Conservation (phyloP, 2,113 vertebrate species). For the Numenius arquata region DNA sequence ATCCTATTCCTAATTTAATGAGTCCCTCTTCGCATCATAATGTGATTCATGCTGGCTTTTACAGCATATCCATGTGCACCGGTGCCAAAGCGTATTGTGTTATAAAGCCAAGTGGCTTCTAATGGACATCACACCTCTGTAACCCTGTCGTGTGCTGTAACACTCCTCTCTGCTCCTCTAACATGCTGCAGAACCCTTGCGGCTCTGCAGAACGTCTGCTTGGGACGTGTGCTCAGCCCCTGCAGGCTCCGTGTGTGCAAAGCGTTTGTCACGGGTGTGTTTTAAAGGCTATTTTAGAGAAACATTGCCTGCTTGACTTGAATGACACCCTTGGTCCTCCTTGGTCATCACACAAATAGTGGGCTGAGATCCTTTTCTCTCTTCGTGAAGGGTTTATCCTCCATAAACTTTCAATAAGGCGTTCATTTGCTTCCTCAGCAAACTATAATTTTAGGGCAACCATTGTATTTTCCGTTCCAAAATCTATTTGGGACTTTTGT, state of each 20-base stretch:
- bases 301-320: not conserved
- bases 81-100: not conserved
- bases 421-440: not conserved
- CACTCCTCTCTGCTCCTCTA: not conserved
- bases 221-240: not conserved
- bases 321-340: not conserved
- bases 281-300: not conserved
- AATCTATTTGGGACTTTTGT: not conserved
- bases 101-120: not conserved
- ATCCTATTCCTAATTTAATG: not conserved
- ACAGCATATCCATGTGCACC: not conserved
- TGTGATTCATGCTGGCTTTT: not conserved
- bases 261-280: not conserved
- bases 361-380: not conserved
- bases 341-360: not conserved
- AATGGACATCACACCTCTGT: not conserved
- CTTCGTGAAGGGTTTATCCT: not conserved
- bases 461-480: not conserved
- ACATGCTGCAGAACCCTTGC: accelerated
- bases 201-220: not conserved
- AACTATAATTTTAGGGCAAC: not conserved
- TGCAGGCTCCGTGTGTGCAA: too few relatives aligned
- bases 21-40: not conserved
- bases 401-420: not conserved
- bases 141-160: not conserved